A percentile compares a stretch with the other conserved stretches of the same genome.
Evolutionary conservation across 2,888 invertebrate genomes (phyloP).

Genomic region (Dicranocentrus wangi): DNA sequence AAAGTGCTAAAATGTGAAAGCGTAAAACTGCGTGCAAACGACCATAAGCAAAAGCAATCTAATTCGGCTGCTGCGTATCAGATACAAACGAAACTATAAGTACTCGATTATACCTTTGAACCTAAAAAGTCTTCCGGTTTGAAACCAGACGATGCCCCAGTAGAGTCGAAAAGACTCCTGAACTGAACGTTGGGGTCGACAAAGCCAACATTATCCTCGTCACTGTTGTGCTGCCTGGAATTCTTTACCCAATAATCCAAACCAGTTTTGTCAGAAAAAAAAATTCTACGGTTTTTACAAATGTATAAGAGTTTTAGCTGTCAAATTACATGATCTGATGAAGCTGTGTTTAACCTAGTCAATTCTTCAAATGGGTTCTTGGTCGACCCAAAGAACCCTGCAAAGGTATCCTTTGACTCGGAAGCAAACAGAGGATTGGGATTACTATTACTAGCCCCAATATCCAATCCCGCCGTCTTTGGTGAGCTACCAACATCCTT

Average conservation of each 20-base stretch:
- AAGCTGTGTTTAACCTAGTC: conserved; percentile 66
- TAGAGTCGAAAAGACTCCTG: conserved; percentile 73
- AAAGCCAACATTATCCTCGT: conserved; percentile 73
- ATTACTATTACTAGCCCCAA: conserved; percentile 73
- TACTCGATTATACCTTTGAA: conserved; percentile 65
- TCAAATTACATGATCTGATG: conserved; percentile 65
- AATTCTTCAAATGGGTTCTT: conserved; percentile 64
- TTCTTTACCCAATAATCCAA: conserved; percentile 34
- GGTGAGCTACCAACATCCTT: conserved; percentile 74
- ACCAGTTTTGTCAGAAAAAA: no score
- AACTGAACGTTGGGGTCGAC: conserved; percentile 73
- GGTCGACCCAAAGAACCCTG: conserved; percentile 70
- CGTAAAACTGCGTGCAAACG: background rate
- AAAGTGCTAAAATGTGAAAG: background rate
- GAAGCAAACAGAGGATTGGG: conserved; percentile 67
- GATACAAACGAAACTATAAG: no score
- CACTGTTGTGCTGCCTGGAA: conserved; percentile 34
- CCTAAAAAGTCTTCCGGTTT: conserved; percentile 74
- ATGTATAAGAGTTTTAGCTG: background rate
- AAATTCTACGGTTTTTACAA: background rate
- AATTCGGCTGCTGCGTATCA: no score
- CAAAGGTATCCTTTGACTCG: conserved; percentile 67
- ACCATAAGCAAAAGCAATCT: no score
- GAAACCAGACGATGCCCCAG: conserved; percentile 73
- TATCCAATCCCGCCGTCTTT: conserved; percentile 73